Evolutionary conservation across 2,888 invertebrate species (phyloP).

Genomic region (Tipula lateralis): DNA sequence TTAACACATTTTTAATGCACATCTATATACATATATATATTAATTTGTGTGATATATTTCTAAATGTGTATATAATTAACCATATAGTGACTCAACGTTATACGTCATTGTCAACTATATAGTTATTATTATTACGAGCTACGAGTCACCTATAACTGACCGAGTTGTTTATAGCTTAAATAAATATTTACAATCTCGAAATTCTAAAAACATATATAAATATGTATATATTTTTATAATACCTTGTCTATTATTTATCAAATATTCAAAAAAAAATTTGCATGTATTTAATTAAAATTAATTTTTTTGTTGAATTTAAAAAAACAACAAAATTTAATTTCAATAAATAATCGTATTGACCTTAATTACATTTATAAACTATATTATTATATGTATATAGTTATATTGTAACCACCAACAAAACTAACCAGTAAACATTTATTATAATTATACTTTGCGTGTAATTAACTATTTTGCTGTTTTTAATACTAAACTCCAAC

Average conservation of each 20-base stretch:
- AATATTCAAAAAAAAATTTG: background rate
- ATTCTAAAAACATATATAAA: background rate
- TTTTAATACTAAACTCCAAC: background rate
- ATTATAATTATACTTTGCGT: background rate
- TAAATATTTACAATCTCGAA: background rate
- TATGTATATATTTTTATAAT: too few species aligned
- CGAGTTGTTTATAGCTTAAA: background rate
- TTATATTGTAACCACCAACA: background rate
- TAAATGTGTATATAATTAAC: background rate
- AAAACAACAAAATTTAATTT: background rate
- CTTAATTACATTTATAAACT: background rate
- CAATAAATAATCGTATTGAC: background rate
- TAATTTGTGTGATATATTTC: background rate
- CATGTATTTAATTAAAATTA: background rate
- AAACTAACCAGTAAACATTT: background rate
- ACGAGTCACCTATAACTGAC: background rate
- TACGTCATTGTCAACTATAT: too few species aligned
- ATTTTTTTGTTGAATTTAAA: background rate
- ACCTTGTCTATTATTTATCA: too few species aligned
- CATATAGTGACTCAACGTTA: too few species aligned
- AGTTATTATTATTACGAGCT: too few species aligned
- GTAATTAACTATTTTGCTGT: background rate
- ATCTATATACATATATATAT: background rate
- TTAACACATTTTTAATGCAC: background rate
- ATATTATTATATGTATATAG: background rate